phyloP scores from a whole-genome alignment of 2,888 invertebrate species.

The Morpho helenor region DNA sequence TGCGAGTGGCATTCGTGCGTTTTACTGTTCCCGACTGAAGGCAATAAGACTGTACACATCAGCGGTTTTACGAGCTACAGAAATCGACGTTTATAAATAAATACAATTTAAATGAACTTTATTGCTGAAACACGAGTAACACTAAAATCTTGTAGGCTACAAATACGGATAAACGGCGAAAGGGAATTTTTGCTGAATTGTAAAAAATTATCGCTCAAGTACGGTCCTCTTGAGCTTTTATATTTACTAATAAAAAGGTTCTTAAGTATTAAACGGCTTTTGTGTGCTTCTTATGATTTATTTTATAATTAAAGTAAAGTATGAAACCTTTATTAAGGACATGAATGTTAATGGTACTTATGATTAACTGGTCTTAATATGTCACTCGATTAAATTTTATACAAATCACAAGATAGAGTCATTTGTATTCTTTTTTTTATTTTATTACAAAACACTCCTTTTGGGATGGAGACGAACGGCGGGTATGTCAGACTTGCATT shows the following conservation, averaged over 20 bases:
- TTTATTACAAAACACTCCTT: no score
- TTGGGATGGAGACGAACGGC: no score
- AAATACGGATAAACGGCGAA: constrained; percentile 39
- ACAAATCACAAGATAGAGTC: no score
- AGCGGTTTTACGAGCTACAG: constrained; percentile 55
- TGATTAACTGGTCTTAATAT: no score
- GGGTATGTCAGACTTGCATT: no score
- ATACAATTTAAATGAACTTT: constrained; percentile 58
- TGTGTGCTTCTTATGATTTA: no score
- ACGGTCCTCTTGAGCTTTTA: neutral
- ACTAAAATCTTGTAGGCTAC: constrained; percentile 30
- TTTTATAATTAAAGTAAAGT: no score
- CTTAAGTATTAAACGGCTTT: neutral
- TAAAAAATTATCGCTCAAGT: neutral
- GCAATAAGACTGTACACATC: constrained; percentile 36
- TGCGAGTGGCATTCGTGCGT: constrained; percentile 46
- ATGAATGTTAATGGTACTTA: no score
- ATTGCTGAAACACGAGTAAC: constrained; percentile 42
- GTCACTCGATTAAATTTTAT: no score
- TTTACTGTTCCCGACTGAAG: constrained; percentile 34
- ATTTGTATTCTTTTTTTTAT: no score
- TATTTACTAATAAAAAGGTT: neutral
- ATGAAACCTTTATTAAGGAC: no score
- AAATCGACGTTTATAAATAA: constrained; percentile 67
- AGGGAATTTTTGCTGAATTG: constrained; percentile 28